A percentile compares a stretch with the other conserved stretches of the same genome.
phyloP scores from a whole-genome alignment of 2,888 invertebrate genomes.

The Lagria hirta region DNA sequence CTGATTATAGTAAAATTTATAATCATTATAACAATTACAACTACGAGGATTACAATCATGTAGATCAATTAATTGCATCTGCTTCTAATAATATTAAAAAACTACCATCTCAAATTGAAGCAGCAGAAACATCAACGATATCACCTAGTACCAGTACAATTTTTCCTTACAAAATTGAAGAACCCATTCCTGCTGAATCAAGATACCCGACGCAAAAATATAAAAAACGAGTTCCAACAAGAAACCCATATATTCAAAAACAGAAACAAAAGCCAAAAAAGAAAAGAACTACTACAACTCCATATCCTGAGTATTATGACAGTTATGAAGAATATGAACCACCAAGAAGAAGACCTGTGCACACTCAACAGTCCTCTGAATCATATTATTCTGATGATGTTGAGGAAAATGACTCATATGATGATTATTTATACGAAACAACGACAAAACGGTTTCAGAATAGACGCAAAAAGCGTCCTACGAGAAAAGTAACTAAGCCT shows the following conservation, averaged over 20 bases:
- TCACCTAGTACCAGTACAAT: conserved; percentile 4
- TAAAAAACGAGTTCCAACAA: conserved; percentile 19
- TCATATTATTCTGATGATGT: conserved; percentile 33
- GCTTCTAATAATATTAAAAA: conserved; percentile 12
- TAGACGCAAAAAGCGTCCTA: conserved; percentile 27
- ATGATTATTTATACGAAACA: conserved; percentile 32
- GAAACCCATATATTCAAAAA: conserved; percentile 30
- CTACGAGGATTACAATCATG: conserved; percentile 9
- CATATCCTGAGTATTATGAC: conserved; percentile 34
- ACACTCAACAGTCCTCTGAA: conserved; percentile 14
- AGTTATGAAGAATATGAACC: conserved; percentile 35
- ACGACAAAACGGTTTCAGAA: conserved; percentile 32
- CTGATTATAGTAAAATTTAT: no score
- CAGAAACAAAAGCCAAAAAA: conserved; percentile 26
- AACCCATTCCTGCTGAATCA: conserved; percentile 30
- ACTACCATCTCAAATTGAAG: no score
- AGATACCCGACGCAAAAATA: conserved; percentile 14
- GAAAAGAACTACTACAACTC: conserved; percentile 30
- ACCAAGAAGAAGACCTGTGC: conserved; percentile 21
- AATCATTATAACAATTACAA: conserved; percentile 11
- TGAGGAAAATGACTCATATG: conserved; percentile 26
- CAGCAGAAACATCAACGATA: no score
- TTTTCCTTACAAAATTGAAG: no score
- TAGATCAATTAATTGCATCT: conserved; percentile 9
- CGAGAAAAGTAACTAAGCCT: conserved; percentile 19